Base-by-base conservation (phyloP, 2,888 invertebrate genomes). In the Orthosia gracilis region DNA sequence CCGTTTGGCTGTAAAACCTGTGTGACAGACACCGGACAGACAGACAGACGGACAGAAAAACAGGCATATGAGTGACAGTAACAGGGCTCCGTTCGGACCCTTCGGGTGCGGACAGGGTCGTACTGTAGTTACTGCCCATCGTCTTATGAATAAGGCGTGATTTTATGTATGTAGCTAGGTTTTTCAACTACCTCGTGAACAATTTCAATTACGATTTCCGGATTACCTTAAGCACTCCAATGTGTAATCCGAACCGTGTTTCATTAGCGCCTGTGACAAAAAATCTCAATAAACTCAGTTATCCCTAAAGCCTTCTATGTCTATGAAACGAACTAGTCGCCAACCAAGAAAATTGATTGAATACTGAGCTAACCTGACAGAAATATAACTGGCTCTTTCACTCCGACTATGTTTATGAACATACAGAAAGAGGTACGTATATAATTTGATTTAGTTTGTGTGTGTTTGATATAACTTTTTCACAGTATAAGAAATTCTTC, bases 281-380 rank as follows among this genome's bases (percentile, higher is more conserved):
- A 31, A 54, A 21, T n/a, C 13, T 47, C n/a, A 55, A n/a, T 55
- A 13, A 7, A 49, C 50, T n/a, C 23, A 9, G n/a, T 3, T 26
- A 26, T 23, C 11, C 13, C 47, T 1, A 49, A 45, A 62, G 26
- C 9, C 17, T 66, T 21, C 2, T 49, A 54, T 11, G 49, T 63
- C 68, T 40, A 4, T n/a, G 59, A 58, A 55, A 58, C 18, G 31
- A 52, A 70, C 55, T 54, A 54, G 47, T 26, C 40, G 13, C 40
- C 15, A 57, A 23, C 26, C 23, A 26, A 54, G 59, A 57, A n/a
- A 71, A 11, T 40, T 65, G 74, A 80, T 80, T 71, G 61, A 70
- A 73, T 68, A 47, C 45, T 18, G n/a, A 82, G 68, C 69, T 54
- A 23, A 54, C 45, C 15, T 13, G 17, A 52, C 45, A 47, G 31